Evolutionary conservation across 2,888 invertebrate genomes (phyloP).

Genomic region (Drosophila leonis): DNA sequence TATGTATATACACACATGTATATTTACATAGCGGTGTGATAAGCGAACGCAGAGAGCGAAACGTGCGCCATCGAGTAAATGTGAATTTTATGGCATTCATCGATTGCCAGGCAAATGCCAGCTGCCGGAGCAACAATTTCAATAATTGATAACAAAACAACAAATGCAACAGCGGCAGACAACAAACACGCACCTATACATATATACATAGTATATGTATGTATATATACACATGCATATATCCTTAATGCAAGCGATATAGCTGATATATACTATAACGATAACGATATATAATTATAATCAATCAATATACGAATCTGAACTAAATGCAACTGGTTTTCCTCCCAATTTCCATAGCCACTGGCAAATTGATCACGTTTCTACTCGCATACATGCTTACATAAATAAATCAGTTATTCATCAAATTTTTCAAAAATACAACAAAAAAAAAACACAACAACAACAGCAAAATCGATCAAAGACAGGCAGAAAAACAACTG

Average conservation of each 20-base stretch:
- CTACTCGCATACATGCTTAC: conserved; percentile 17
- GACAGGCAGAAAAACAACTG: conserved; percentile 31
- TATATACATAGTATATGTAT: too few relatives aligned
- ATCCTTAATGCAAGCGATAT: conserved; percentile 32
- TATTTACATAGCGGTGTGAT: conserved; percentile 35
- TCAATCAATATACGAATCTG: conserved; percentile 51
- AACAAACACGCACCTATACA: not conserved
- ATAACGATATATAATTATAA: conserved; percentile 41
- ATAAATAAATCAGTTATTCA: conserved; percentile 28
- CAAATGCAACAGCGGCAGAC: conserved; percentile 5
- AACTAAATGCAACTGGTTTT: conserved; percentile 57
- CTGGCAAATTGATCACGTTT: conserved; percentile 39
- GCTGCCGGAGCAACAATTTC: conserved; percentile 9
- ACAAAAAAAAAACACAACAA: not conserved
- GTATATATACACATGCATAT: conserved; percentile 4
- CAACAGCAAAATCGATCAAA: conserved; percentile 21
- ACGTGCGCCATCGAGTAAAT: conserved; percentile 26
- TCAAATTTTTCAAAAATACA: conserved; percentile 9
- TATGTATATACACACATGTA: not conserved
- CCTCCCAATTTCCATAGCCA: conserved; percentile 49
- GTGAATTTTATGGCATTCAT: conserved; percentile 41
- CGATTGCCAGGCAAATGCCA: conserved; percentile 30
- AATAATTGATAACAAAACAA: conserved; percentile 40
- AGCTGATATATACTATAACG: conserved; percentile 6
- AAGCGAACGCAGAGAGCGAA: conserved; percentile 38